Evolutionary conservation across 2,888 invertebrate species (phyloP), one percentile per base, ranked within the genome.

Genomic region (Chydorus sphaericus): DNA sequence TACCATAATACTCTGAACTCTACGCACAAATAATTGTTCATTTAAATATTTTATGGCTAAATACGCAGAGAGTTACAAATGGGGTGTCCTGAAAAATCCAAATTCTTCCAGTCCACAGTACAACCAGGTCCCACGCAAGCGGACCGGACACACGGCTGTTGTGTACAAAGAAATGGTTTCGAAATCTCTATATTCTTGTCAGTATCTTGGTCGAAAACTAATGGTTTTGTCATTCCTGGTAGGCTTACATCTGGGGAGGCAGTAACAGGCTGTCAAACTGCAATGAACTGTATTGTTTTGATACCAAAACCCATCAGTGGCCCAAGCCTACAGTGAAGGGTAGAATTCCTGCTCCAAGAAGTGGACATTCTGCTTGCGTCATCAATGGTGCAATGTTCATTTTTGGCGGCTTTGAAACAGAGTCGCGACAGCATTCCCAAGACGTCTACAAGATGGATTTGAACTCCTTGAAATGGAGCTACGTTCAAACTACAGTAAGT

Each of bases 371-470:
- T 1, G 90, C 92, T 2, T 88, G 88, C 67, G 73, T 88, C 1
- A 82, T 86, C 62, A 75, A 76, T 56, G 77, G 83, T 64, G 78
- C 75, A 64, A 91, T 92, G 90, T 87, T 83, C 65, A 80, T 93
- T 59, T 91, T 88, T 73, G 92, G 90, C 29, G 93, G 93, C 0
- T 93, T 85, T 71, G 89, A 91, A 67, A 90, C 91, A 67, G 80
- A 81, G 55, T 77, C 81, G 38, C 83, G 85, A 66, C 77, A 81
- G 60, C 90, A 87, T 70, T 84, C 86, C 5, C 80, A 83, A 65
- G 84, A 85, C 64, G 80, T 88, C 0, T 85, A 83, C 67, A 78
- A 77, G 53, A 72, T 89, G 51, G 76, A 89, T 71, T 75, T 91
- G 59, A 75, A 78, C 49, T 83, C 79, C 14, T 75, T 82, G 73